Base-by-base conservation (phyloP, 2,113 vertebrate genomes). In the Myodes glareolus region DNA sequence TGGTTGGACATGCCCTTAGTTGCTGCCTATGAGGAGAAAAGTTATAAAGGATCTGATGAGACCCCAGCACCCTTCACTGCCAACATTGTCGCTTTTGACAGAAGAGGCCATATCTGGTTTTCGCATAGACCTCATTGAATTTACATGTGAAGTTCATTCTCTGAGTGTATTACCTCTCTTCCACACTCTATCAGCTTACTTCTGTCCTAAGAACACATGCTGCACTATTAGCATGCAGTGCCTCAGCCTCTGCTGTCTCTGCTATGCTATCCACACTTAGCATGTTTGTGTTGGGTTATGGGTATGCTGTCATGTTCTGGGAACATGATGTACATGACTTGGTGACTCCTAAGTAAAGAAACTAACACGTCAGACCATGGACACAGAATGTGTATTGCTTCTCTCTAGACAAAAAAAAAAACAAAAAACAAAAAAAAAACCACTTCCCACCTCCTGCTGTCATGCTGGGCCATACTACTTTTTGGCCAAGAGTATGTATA, bases 381-480 rank as follows among this genome's bases (percentile, higher is more conserved):
- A 17, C 31, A n/a, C 7, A n/a, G 68, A 55, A 55, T 1, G 12
- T 81, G 33, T 11, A 81, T n/a, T 55, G 11, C 5, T 3, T 55
- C 9, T 55, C 33, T 55, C 21, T 80, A 55, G 2, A 55, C 3
- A 58, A 58, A 81, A 55, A 55, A n/a, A 58, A n/a, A n/a, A n/a
- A n/a, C n/a, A n/a, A n/a, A n/a, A n/a, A n/a, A n/a, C n/a, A n/a
- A n/a, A n/a, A n/a, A n/a, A n/a, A n/a, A n/a, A n/a, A n/a, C n/a
- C n/a, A 13, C 50, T n/a, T n/a, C 19, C 19, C 9, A 7, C 78
- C 10, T 19, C 1, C 50, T n/a, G 2, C 5, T 55, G 1, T n/a
- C 33, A 55, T 33, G 10, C 5, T 81, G 33, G 19, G 13, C 5
- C 33, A 81, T 81, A 13, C 17, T 33, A 12, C 50, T 81, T 81